Evolutionary conservation across 2,113 vertebrate genomes (phyloP).

Genomic region (Clarias macrocephalus): DNA sequence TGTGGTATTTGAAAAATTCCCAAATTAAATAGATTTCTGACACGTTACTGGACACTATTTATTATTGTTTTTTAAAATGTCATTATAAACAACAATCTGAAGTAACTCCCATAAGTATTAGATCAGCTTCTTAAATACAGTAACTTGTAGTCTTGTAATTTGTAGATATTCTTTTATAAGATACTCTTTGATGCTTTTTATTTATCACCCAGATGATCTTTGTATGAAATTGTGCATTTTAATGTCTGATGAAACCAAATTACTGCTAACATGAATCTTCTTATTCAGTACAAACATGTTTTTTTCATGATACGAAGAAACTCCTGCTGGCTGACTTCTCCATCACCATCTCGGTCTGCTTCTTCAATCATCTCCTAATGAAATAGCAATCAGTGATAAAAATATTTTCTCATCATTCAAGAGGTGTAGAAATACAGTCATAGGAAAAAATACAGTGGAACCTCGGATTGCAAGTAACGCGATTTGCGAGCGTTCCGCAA

Average conservation of each 20-base stretch:
- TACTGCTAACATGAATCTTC: not conserved
- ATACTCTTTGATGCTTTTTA: not conserved
- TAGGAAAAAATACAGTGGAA: no score
- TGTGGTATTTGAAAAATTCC: not conserved
- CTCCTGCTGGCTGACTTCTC: constrained; percentile 90
- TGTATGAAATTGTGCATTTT: constrained; percentile 5
- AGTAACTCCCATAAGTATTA: not conserved
- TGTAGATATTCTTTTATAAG: not conserved
- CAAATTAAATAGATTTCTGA: not conserved
- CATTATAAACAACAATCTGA: not conserved
- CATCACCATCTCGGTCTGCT: constrained; percentile 90
- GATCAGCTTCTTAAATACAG: not conserved
- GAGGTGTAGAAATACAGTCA: not conserved
- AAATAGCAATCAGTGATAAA: not conserved
- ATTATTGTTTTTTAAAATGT: not conserved
- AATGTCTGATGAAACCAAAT: not conserved
- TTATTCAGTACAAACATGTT: constrained; percentile 85
- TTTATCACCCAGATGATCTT: not conserved
- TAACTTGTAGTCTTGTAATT: not conserved
- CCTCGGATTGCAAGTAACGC: no score
- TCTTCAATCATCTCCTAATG: constrained; percentile 92
- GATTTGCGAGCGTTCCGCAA: no score
- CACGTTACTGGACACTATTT: not conserved
- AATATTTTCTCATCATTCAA: not conserved
- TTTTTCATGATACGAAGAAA: constrained; percentile 96